Percentiles rank a stretch among this genome's conserved stretches.
These are phyloP conservation scores for Cyclophora punctaria DNA, from an alignment of 2,888 invertebrate genomes.

Conservation along the genomic window DNA sequence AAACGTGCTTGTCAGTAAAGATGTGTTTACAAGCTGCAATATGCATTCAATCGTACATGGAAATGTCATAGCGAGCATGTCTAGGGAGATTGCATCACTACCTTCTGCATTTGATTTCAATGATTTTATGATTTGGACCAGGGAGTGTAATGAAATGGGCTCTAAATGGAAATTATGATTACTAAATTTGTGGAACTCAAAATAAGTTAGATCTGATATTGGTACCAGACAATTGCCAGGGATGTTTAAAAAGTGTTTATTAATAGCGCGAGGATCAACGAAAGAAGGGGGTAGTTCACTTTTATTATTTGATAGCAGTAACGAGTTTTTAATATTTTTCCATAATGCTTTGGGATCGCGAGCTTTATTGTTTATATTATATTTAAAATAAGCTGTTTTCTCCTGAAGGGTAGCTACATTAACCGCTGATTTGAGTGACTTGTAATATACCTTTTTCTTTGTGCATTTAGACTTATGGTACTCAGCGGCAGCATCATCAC, in stretches of 20 bases:
- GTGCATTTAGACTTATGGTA: no score
- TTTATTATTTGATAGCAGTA: neutral
- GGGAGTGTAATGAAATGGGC: neutral
- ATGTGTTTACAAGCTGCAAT: neutral
- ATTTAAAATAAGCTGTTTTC: slow-evolving; percentile 1
- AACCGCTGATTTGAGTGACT: no score
- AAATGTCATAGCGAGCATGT: neutral
- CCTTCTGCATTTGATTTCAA: neutral
- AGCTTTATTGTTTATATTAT: neutral
- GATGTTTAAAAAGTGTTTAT: neutral
- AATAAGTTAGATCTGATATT: neutral
- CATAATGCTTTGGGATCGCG: neutral
- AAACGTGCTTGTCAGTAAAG: neutral
- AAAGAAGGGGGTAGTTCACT: neutral
- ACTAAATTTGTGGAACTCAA: neutral
- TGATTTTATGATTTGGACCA: neutral
- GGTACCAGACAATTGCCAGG: neutral
- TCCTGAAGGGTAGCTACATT: neutral
- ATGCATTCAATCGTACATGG: neutral
- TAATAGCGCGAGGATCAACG: neutral
- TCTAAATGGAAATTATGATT: neutral
- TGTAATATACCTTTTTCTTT: no score
- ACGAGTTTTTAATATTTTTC: neutral
- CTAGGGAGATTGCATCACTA: neutral
- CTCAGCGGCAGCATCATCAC: neutral